Conservation (phyloP, 2,888 invertebrate species). For the Mythimna vitellina region DNA sequence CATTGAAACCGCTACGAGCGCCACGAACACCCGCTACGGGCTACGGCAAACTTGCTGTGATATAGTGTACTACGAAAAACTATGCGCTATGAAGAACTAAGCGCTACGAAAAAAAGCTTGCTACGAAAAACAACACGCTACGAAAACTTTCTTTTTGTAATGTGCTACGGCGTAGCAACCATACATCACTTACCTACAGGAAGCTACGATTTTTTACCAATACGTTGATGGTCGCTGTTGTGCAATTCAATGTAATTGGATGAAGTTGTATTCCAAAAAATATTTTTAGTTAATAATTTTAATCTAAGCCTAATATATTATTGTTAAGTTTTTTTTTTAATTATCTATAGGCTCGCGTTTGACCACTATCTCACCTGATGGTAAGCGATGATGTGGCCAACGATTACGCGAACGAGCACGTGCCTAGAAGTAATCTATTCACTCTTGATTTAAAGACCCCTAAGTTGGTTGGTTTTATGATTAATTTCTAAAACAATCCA, state of each 20-base stretch:
- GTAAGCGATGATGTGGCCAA: too few relatives aligned
- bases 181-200: background rate
- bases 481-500: too few relatives aligned
- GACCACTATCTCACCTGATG: too few relatives aligned
- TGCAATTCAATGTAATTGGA: conserved; percentile 3
- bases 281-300: background rate
- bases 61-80: conserved; percentile 48
- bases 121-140: conserved; percentile 18
- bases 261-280: background rate
- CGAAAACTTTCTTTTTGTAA: conserved; percentile 26
- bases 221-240: background rate
- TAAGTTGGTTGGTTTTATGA: too few relatives aligned
- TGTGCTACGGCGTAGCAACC: conserved; percentile 40
- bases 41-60: conserved; percentile 25
- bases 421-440: too few relatives aligned
- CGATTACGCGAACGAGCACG: too few relatives aligned
- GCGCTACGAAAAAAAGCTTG: conserved; percentile 19
- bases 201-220: conserved; percentile 16
- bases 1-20: conserved; percentile 36
- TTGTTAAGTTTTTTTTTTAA: too few relatives aligned
- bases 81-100: conserved; percentile 47
- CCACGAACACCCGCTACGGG: conserved; percentile 26
- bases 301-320: too few relatives aligned
- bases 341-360: too few relatives aligned
- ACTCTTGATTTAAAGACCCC: too few relatives aligned